Evolutionary conservation across 2,113 vertebrate species (phyloP), one percentile per base, ranked within the genome.

Genomic region (Cynopterus brachyotis): DNA sequence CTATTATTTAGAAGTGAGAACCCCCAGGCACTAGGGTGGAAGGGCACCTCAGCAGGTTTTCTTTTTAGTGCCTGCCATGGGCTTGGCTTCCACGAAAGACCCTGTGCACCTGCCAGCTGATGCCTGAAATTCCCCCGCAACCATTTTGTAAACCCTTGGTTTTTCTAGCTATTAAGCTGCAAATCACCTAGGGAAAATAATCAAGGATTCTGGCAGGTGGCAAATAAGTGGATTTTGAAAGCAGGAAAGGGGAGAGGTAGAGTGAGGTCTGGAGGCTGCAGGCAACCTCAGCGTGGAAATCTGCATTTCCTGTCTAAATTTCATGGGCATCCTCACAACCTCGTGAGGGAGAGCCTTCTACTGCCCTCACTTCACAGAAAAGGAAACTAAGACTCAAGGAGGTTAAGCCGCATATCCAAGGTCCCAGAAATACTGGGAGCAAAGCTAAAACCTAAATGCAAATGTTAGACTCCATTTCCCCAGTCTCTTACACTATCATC

Each of bases 151-250:
- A 78, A 73, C 7, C 47, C 88, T 75, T 9, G 6, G 37, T 66
- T 80, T 94, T 95, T 64, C 94, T 78, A 73, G 93, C 62, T 91
- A 78, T 91, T 91, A 81, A 66, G 35, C 28, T 78, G 72, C 45
- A 90, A 90, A 81, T 82, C 86, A 89, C n/a, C 78, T 62, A 6
- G 30, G 82, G 72, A 47, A 91, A 82, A 85, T 40, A 81, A 93
- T 10, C 1, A 1, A 50, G 47, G 1, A 22, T 79, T 95, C 86
- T 64, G 66, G 37, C n/a, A 19, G 9, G n/a, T 4, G 1, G 32
- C 62, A 64, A 88, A 32, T 30, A 82, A 50, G 78, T 1, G 4
- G 89, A 42, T 87, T 92, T 64, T 37, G 47, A 82, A 16, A 37
- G n/a, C 10, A 9, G 30, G 57, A 40, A 60, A 82, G 24, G 1